Evolutionary conservation across 2,797 vertebrate genomes (phyloP).

Genomic region (Rhinatrema bivittatum): DNA sequence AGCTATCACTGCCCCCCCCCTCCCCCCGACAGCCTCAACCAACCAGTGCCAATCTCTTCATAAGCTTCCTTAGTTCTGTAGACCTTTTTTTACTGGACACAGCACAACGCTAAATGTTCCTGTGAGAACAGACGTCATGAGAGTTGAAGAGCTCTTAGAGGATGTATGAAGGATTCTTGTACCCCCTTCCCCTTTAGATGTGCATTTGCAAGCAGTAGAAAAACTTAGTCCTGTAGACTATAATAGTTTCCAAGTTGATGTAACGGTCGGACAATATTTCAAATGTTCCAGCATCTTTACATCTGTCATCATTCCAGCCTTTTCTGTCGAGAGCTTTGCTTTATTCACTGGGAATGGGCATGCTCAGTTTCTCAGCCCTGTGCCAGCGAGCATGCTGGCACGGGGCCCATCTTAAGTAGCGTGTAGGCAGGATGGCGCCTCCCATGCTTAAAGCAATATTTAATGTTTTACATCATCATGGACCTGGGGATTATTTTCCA

Average conservation of each 20-base stretch:
- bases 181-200: conserved; percentile 20
- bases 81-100: neutral
- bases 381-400: conserved; percentile 55
- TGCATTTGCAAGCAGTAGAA: conserved; percentile 44
- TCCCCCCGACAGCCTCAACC: no score
- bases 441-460: conserved; percentile 57
- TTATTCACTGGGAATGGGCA: conserved; percentile 44
- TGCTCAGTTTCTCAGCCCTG: conserved; percentile 43
- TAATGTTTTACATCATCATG: conserved; percentile 55
- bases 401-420: conserved; percentile 50
- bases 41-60: neutral
- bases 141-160: conserved; percentile 6
- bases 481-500: conserved; percentile 52
- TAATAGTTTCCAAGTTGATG: conserved; percentile 26
- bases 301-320: conserved; percentile 75
- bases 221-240: conserved; percentile 36
- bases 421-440: conserved; percentile 59
- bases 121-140: neutral
- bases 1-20: no score
- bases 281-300: conserved; percentile 50
- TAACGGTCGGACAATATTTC: conserved; percentile 25
- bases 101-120: neutral
- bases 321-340: conserved; percentile 47
- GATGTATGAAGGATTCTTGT: conserved; percentile 19
- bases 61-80: neutral